Evolutionary conservation across 2,888 invertebrate species (phyloP), one percentile per base, ranked within the genome.

Genomic region (Drosophila heteroneura): DNA sequence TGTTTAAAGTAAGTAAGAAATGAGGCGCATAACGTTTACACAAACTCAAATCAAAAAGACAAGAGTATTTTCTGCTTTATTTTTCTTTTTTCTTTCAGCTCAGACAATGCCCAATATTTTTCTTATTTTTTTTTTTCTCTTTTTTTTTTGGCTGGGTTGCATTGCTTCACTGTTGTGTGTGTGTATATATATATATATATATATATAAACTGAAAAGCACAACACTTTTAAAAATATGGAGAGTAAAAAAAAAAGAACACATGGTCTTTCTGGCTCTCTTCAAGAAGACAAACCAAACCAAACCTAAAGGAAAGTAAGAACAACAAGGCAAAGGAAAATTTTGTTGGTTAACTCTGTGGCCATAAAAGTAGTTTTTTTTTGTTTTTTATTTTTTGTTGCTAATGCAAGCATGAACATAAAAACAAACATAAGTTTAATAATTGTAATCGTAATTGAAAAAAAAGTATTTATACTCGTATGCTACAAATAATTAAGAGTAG

Each of bases 371-470:
- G 16, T 56, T 28, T 22, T 26, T 35, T 41, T 57, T 35, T 41
- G 0, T 37, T 35, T 49, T 30, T 49, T 61, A n/a, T 35, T 39
- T 35, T 62, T 79, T 63, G 62, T 83, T 73, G 75, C 89, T 88
- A 88, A 70, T 56, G 82, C 89, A 88, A 85, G 88, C 85, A 88
- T 63, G 82, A 87, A 84, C 74, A 82, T 19, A 63, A 64, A 76
- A 70, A 59, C 52, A 81, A 62, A 58, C 54, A 64, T 57, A 59
- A 67, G 33, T 59, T 54, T 32, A 52, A 57, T 32, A 47, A 57
- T 19, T 33, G 39, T 56, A 53, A 69, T 64, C 1, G 7, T 28
- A 56, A 56, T 37, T 26, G 0, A 4, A 37, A 30, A 53, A 56
- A 12, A 53, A 54, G 73, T 35, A n/a, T 63, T 61, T 49, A 57